Base-by-base conservation (phyloP, 2,113 vertebrate genomes). In the Larimichthys crocea region DNA sequence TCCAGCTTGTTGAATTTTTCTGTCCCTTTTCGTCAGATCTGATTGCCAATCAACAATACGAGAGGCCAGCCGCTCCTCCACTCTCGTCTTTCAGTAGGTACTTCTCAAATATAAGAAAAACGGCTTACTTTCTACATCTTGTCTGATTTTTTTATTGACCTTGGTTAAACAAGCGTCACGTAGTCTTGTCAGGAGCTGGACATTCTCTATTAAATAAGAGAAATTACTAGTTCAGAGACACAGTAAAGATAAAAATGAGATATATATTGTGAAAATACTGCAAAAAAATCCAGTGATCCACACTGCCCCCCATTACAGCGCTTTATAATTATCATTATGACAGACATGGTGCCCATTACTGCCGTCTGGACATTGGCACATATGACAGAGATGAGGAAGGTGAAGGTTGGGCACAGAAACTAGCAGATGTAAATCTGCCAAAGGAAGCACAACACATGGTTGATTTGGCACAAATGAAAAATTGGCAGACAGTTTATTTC, bases 361-460 rank as follows among this genome's bases (percentile, higher is more conserved):
- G 42, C 74, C 42, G 61, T 83, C 81, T 90, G 87, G 66, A 69
- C 50, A 52, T 56, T 70, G 76, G 81, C 78, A 75, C 19, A 3
- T 12, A 35, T 68, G 73, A 85, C 22, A 15, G 67, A 77, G 49
- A 88, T 22, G 44, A 79, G 64, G 78, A 84, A 82, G 77, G 82
- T 85, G 86, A 91, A 71, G 80, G 69, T 83, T 86, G 88, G 83
- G 68, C 26, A 35, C 74, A 82, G 64, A 82, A 73, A 60, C 31
- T 80, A 86, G 69, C 77, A 86, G 68, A 80, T 83, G 75, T 73
- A 74, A 79, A 64, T 75, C 76, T 83, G 78, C 64, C 68, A 48
- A 68, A 74, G 76, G 78, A 89, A 83, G 64, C 82, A 76, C 71
- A 84, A 85, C 91, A 91, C 80, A 90, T 85, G 86, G 88, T 80